Percentiles rank a stretch among this genome's conserved stretches.
Conservation (phyloP, 1,140 invertebrate genomes). For the Platorchestia sp. region DNA sequence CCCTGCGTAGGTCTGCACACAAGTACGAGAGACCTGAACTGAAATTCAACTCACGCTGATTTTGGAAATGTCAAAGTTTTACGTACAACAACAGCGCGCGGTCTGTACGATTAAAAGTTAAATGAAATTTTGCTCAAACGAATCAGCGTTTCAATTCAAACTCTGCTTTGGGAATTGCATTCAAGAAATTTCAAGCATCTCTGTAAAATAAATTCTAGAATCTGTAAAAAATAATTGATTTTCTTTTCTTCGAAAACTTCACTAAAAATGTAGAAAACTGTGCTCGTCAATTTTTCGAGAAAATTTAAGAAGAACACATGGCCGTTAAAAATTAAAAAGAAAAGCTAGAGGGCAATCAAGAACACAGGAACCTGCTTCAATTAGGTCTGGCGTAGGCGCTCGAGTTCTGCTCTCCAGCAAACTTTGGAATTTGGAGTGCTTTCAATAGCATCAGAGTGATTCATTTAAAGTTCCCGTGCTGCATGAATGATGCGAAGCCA, state of each 20-base stretch:
- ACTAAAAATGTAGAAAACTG: neutral
- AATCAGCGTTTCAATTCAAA: too few species aligned
- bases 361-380: neutral
- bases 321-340: neutral
- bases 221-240: neutral
- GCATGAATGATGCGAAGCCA: neutral
- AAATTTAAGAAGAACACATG: neutral
- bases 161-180: neutral
- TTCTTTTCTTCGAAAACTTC: neutral
- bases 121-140: too few species aligned
- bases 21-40: too few species aligned
- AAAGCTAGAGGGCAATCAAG: neutral
- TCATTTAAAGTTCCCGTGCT: neutral
- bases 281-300: neutral
- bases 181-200: neutral
- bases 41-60: too few species aligned
- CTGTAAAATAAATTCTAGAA: neutral
- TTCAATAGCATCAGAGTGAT: neutral
- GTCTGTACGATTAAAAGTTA: too few species aligned
- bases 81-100: too few species aligned
- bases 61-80: too few species aligned
- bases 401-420: neutral
- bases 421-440: neutral
- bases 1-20: too few species aligned
- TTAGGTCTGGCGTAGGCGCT: neutral